A percentile compares a stretch with the other conserved stretches of the same genome.
These are phyloP conservation scores for Alcedo quadribrachys DNA, from an alignment of 2,797 vertebrate genomes.

Conservation along the genomic window DNA sequence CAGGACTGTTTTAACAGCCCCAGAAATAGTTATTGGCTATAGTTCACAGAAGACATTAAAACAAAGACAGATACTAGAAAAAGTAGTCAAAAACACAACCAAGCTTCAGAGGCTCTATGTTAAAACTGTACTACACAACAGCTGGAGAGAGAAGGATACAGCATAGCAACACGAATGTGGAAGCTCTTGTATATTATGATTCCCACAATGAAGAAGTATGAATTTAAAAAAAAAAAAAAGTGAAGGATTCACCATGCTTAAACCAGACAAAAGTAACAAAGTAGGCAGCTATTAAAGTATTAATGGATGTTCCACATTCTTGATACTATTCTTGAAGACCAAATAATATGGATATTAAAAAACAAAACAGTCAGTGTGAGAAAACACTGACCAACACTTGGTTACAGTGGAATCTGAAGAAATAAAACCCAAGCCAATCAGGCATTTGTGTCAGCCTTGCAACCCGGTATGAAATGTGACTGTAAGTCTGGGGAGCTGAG, in stretches of 20 bases:
- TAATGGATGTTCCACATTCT: background rate
- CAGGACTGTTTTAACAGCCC: background rate
- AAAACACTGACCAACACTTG: background rate
- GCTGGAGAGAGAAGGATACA: background rate
- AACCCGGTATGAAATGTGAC: rapidly evolving
- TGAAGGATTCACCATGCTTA: background rate
- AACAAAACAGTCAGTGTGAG: background rate
- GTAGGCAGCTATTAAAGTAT: background rate
- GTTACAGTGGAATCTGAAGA: background rate
- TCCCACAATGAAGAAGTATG: background rate
- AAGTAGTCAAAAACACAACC: background rate
- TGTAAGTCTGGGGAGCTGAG: background rate
- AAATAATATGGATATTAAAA: background rate
- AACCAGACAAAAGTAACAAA: rapidly evolving
- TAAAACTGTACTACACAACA: background rate
- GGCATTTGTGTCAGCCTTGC: background rate
- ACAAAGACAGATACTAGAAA: background rate
- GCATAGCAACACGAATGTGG: background rate
- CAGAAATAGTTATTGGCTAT: background rate
- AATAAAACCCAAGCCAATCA: background rate
- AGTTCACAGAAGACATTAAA: background rate
- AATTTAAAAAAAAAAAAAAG: background rate
- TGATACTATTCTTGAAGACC: background rate
- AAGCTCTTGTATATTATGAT: background rate
- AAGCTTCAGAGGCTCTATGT: background rate